These are phyloP conservation scores for Bellardia bayeri DNA, from an alignment of 2,888 invertebrate genomes.

Conservation along the genomic window DNA sequence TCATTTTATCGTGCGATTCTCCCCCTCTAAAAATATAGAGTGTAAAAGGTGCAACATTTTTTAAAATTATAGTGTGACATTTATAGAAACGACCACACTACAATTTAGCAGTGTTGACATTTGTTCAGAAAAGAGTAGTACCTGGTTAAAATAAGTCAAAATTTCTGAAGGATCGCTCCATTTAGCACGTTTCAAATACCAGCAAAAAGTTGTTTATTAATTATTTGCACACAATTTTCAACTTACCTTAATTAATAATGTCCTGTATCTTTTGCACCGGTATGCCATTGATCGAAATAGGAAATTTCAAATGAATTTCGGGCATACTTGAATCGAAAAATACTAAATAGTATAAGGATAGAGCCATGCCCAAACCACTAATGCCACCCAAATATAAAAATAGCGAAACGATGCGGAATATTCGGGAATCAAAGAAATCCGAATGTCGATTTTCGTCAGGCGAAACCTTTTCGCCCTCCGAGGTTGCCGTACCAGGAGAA, in stretches of 20 bases:
- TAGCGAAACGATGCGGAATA: conserved; percentile 80
- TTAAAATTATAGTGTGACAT: too few relatives aligned
- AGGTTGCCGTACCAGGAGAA: not conserved
- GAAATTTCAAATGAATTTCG: conserved; percentile 81
- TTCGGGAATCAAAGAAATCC: conserved; percentile 79
- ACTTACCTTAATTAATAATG: conserved; percentile 68
- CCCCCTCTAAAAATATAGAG: too few relatives aligned
- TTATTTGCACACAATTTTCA: not conserved
- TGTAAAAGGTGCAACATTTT: too few relatives aligned
- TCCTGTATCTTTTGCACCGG: conserved; percentile 81
- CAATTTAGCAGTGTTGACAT: too few relatives aligned
- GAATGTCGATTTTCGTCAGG: conserved; percentile 62
- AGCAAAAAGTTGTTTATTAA: too few relatives aligned
- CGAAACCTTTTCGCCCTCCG: conserved; percentile 6
- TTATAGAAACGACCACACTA: too few relatives aligned
- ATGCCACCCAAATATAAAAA: conserved; percentile 81
- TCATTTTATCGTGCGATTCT: too few relatives aligned
- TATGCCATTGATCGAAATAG: conserved; percentile 79
- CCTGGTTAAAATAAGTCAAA: too few relatives aligned
- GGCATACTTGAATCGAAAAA: conserved; percentile 83
- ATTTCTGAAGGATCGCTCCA: too few relatives aligned
- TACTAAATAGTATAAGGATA: conserved; percentile 81
- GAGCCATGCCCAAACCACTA: conserved; percentile 80
- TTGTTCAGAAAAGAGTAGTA: too few relatives aligned
- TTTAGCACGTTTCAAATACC: too few relatives aligned